Percentiles rank a stretch among this genome's conserved stretches.
Evolutionary conservation across 2,888 invertebrate genomes (phyloP).

Genomic region (Phoronis australis): DNA sequence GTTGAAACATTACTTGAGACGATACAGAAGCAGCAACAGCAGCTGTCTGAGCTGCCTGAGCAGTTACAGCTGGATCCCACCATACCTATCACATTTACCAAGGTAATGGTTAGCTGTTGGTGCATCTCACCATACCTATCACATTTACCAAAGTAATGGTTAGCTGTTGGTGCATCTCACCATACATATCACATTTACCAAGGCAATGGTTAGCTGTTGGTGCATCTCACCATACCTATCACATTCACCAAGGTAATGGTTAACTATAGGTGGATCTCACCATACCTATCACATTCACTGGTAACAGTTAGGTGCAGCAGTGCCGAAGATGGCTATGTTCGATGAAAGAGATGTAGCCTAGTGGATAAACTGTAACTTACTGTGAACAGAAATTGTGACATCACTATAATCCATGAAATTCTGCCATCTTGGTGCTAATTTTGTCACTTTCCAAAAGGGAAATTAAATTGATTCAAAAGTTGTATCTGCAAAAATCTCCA

Average conservation of each 20-base stretch:
- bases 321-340: too few relatives aligned
- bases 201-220: slow-evolving; percentile 58
- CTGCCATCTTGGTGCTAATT: too few relatives aligned
- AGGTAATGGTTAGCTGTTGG: slow-evolving; percentile 58
- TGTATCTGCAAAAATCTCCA: too few relatives aligned
- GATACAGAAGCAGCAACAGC: slow-evolving; percentile 58
- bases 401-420: too few relatives aligned
- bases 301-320: too few relatives aligned
- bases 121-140: slow-evolving; percentile 59
- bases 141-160: slow-evolving; percentile 60
- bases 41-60: slow-evolving; percentile 58
- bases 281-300: slow-evolving; percentile 61
- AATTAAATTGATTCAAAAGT: too few relatives aligned
- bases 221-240: slow-evolving; percentile 59
- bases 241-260: slow-evolving; percentile 62
- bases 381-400: too few relatives aligned
- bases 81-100: slow-evolving; percentile 61
- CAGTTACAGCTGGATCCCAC: slow-evolving; percentile 58
- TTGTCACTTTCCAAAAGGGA: too few relatives aligned
- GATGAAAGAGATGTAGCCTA: too few relatives aligned
- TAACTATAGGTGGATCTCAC: slow-evolving; percentile 57
- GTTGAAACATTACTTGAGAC: slow-evolving; percentile 56
- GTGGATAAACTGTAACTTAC: too few relatives aligned
- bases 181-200: slow-evolving; percentile 61
- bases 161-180: slow-evolving; percentile 58